Percentiles rank a stretch among this genome's conserved stretches.
These are phyloP conservation scores for Orthonevra nobilis DNA, from an alignment of 2,888 invertebrate species.

Conservation along the genomic window DNA sequence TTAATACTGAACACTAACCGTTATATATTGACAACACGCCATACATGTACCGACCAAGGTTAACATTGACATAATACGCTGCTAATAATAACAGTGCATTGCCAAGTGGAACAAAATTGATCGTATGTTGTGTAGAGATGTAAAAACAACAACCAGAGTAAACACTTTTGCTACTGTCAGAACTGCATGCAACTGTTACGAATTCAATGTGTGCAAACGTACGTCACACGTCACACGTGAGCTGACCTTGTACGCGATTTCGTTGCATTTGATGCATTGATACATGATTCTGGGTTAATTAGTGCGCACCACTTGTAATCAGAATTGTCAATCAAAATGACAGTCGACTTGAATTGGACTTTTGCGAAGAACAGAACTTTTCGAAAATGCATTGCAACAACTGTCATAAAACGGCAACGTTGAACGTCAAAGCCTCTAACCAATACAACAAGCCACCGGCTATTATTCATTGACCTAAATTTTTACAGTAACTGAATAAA, in stretches of 20 bases:
- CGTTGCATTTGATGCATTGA: slow-evolving; percentile 48
- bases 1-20: neutral
- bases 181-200: slow-evolving; percentile 55
- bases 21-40: neutral
- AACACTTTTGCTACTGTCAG: slow-evolving; percentile 51
- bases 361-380: slow-evolving; percentile 10
- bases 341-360: slow-evolving; percentile 1
- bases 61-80: slow-evolving; percentile 70
- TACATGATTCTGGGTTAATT: slow-evolving; percentile 52
- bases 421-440: neutral
- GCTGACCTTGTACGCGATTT: slow-evolving; percentile 60
- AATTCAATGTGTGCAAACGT: slow-evolving; percentile 18
- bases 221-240: slow-evolving; percentile 14
- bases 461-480: slow-evolving; percentile 67
- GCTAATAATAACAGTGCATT: slow-evolving; percentile 70
- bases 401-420: slow-evolving; percentile 36
- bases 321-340: slow-evolving; percentile 15
- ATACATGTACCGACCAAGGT: slow-evolving; percentile 65
- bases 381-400: slow-evolving; percentile 28
- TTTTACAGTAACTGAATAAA: slow-evolving; percentile 52
- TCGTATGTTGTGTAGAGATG: slow-evolving; percentile 44
- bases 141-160: slow-evolving; percentile 43
- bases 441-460: slow-evolving; percentile 25
- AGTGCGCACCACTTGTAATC: slow-evolving; percentile 22
- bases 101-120: slow-evolving; percentile 46